A percentile compares a stretch with the other conserved stretches of the same genome.
phyloP scores from a whole-genome alignment of 2,888 invertebrate genomes.

The Proisotoma minuta region DNA sequence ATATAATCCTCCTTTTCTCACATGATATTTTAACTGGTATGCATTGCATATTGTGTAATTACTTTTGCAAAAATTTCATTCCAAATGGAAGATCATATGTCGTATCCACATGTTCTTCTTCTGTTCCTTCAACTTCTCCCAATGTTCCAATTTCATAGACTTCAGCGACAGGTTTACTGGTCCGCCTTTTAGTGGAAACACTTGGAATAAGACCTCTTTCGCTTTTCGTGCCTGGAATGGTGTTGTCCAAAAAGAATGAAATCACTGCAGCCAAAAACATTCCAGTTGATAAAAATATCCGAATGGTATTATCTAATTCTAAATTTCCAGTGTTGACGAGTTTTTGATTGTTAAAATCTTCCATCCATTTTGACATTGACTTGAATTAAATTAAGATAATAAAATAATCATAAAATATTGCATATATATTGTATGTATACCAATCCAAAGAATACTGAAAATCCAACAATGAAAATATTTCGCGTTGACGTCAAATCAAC shows the following conservation, averaged over 20 bases:
- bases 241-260: slow-evolving; percentile 49
- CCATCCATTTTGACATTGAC: slow-evolving; percentile 7
- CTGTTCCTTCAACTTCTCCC: background rate
- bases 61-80: slow-evolving; percentile 11
- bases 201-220: no score
- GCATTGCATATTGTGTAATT: no score
- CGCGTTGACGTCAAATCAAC: slow-evolving; percentile 75
- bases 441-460: slow-evolving; percentile 78
- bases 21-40: background rate
- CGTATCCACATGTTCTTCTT: background rate
- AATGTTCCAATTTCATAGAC: background rate
- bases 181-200: background rate
- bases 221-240: no score
- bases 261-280: slow-evolving; percentile 49
- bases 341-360: background rate
- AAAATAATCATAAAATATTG: background rate
- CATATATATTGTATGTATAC: slow-evolving; percentile 49
- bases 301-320: slow-evolving; percentile 36
- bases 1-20: background rate
- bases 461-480: slow-evolving; percentile 81
- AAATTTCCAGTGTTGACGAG: slow-evolving; percentile 9
- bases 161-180: background rate
- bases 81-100: slow-evolving; percentile 16
- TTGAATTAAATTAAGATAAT: background rate
- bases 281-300: slow-evolving; percentile 48